Conservation (phyloP, 2,888 invertebrate genomes). For the Lithophane socia region DNA sequence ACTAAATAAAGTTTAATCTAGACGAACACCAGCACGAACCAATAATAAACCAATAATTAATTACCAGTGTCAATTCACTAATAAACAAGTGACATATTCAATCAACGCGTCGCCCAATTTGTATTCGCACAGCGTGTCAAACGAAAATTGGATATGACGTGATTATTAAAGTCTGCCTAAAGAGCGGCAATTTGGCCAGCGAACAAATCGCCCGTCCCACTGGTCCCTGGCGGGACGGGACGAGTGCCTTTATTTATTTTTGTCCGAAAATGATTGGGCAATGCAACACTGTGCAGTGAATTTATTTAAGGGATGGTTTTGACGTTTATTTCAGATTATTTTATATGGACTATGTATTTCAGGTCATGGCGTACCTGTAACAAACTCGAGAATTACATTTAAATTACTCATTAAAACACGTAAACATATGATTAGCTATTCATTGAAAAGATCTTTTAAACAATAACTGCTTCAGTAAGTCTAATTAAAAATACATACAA, state of each 20-base stretch:
- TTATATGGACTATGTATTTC: neutral
- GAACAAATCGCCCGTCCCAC: constrained; percentile 84
- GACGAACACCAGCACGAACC: neutral
- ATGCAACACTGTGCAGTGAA: constrained; percentile 61
- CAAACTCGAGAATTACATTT: neutral
- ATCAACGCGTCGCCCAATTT: constrained; percentile 78
- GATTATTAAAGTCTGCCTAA: constrained; percentile 88
- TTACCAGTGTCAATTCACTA: constrained; percentile 64
- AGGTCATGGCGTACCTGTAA: neutral
- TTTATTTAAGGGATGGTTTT: constrained; percentile 8
- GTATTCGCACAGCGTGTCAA: constrained; percentile 82
- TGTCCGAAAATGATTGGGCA: constrained; percentile 64
- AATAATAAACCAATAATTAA: constrained; percentile 53
- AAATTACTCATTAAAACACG: neutral
- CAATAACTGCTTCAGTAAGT: neutral
- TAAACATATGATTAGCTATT: neutral
- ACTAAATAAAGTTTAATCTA: neutral
- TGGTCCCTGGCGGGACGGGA: constrained; percentile 75
- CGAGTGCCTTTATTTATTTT: constrained; percentile 79
- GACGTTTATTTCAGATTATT: no score
- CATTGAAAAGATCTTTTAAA: constrained; percentile 1
- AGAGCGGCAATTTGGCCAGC: constrained; percentile 87
- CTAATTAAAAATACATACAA: neutral
- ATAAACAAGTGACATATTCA: constrained; percentile 77
- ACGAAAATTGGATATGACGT: constrained; percentile 89